phyloP scores from a whole-genome alignment of 2,888 invertebrate species.

The Eupithecia inturbata region DNA sequence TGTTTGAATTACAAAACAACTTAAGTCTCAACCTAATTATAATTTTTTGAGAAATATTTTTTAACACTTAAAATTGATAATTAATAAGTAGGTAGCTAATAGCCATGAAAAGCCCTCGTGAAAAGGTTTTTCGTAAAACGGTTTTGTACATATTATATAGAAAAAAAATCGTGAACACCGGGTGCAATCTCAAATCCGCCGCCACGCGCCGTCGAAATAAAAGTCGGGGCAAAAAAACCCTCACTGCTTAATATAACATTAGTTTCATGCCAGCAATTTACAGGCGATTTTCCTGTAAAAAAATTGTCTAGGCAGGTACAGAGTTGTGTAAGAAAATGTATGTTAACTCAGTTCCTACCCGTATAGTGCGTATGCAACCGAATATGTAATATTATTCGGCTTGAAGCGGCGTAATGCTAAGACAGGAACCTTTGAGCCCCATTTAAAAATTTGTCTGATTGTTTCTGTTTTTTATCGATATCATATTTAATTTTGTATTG shows the following conservation, averaged over 20 bases:
- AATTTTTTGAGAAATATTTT: not conserved
- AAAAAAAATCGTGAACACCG: not conserved
- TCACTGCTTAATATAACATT: not conserved
- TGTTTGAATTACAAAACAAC: not conserved
- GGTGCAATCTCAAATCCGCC: not conserved
- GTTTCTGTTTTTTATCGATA: too few species aligned
- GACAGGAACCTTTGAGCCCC: too few species aligned
- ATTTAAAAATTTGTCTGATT: too few species aligned
- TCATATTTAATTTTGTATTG: too few species aligned
- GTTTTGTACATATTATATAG: not conserved
- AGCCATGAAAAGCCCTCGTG: not conserved
- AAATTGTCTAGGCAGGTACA: too few species aligned
- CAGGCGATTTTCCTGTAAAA: not conserved
- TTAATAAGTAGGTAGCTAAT: not conserved
- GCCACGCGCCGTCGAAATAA: not conserved
- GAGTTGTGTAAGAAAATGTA: not conserved
- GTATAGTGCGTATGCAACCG: not conserved
- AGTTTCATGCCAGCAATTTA: not conserved
- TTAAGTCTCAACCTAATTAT: not conserved
- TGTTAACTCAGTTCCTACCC: too few species aligned
- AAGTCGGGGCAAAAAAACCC: not conserved
- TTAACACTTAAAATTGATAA: not conserved
- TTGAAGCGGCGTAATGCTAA: too few species aligned
- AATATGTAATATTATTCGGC: not conserved
- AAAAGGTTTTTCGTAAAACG: not conserved